These are phyloP conservation scores for Mola mola DNA, from an alignment of 2,113 vertebrate genomes.

Conservation along the genomic window DNA sequence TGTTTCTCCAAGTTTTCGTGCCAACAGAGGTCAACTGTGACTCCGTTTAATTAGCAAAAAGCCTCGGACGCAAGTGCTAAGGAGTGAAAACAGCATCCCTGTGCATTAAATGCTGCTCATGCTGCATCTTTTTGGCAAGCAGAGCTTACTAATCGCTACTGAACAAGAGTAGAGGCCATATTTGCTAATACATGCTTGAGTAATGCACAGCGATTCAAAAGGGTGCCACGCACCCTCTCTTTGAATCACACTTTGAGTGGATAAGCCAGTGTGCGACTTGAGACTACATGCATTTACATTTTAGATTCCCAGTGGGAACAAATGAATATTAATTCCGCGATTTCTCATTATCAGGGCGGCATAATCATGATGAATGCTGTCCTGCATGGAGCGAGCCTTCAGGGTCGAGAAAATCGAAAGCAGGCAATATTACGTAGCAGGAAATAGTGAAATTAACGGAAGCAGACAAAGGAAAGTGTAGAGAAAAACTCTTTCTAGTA, in stretches of 20 bases:
- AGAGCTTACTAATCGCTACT: too few species aligned
- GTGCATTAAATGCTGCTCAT: conserved; percentile 11
- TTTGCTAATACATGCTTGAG: conserved; percentile 12
- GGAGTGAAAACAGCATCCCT: conserved; percentile 35
- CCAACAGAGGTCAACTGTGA: conserved; percentile 30
- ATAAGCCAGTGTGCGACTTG: conserved; percentile 22
- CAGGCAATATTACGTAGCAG: background rate
- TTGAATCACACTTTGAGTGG: conserved; percentile 45
- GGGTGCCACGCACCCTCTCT: conserved; percentile 4
- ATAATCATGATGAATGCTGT: conserved; percentile 70
- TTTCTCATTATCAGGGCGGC: conserved; percentile 60
- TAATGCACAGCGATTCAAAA: conserved; percentile 26
- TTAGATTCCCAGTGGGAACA: conserved; percentile 49
- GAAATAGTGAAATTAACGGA: background rate
- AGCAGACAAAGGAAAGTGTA: conserved; percentile 1
- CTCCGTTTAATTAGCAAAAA: conserved; percentile 47
- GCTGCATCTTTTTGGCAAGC: conserved; percentile 17
- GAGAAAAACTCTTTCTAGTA: background rate
- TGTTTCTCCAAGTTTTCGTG: conserved; percentile 33
- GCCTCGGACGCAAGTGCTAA: conserved; percentile 24
- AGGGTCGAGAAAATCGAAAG: conserved; percentile 34
- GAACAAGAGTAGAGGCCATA: conserved; percentile 6
- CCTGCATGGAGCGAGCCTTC: conserved; percentile 45
- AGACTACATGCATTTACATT: conserved; percentile 58
- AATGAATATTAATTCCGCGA: conserved; percentile 72